Base-by-base conservation (phyloP, 1,140 invertebrate genomes). In the Tribolium castaneum region DNA sequence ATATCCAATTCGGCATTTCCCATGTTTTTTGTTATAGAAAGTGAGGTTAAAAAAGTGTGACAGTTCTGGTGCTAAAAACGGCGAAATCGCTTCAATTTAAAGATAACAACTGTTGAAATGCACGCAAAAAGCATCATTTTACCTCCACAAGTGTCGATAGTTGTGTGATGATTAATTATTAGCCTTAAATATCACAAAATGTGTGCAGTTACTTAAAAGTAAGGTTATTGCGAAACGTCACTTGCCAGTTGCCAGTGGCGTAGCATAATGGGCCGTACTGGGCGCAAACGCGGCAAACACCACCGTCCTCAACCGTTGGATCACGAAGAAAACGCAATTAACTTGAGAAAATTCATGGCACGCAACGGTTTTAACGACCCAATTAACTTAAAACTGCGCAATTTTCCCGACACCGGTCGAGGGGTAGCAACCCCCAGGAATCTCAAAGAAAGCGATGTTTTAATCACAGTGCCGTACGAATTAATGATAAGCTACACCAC, bases 371-470 rank as follows among this genome's bases (percentile, higher is more conserved):
- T 84, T 81, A 76, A 77, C 59, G 83, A 87, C 78, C 39, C 81
- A 30, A 79, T 80, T 4, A 56, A 81, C 16, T 75, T 86, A 49
- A 73, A 78, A 76, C 72, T 86, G 14, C 80, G 77, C 30, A 34
- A 83, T 70, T 90, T 90, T 86, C 59, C 84, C 80, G 78, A 81
- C n/a, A 91, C 90, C 72, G 91, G 90, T 10, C 83, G 91, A 83
- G 91, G 91, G 19, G 83, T 92, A 13, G 88, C 87, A 85, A 87
- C 90, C 22, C 83, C 85, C 54, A 85, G 84, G 66, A 22, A 78
- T 14, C 82, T 92, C 13, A 50, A 83, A 30, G 6, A 76, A 14
- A 85, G 88, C 76, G 87, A 90, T 72, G 73, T 86, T 51, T 80
- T 92, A 22, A 86, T 92, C 13, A 84, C 87, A 82, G 81, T 92